A percentile compares a stretch with the other conserved stretches of the same genome.
These are phyloP conservation scores for Eunapius fragilis DNA, from an alignment of 37 sponge, comb jelly and placozoan species.

Conservation along the genomic window DNA sequence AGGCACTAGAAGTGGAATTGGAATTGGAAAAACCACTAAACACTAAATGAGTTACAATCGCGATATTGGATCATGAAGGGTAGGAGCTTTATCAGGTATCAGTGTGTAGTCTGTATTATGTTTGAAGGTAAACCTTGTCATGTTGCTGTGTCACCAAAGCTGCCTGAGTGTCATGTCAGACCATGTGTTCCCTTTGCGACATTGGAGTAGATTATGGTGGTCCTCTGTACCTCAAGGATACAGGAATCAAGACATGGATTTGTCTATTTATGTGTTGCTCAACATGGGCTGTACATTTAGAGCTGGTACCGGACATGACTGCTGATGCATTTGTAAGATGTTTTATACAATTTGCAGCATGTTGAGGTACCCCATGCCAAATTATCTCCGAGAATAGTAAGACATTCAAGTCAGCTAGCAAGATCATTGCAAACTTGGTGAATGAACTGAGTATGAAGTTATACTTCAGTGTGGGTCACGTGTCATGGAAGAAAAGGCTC, in stretches of 20 bases:
- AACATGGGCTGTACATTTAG: slow-evolving; percentile 9
- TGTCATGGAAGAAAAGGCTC: slow-evolving; percentile 1
- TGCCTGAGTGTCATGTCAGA: too few species aligned
- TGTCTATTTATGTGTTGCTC: neutral
- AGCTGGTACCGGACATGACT: neutral
- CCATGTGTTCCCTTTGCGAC: too few species aligned
- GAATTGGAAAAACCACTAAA: too few species aligned
- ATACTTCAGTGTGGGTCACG: neutral
- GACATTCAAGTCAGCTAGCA: neutral
- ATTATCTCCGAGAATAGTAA: neutral
- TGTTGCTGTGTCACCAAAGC: too few species aligned
- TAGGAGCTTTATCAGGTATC: too few species aligned
- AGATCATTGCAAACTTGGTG: neutral
- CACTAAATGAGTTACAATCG: too few species aligned
- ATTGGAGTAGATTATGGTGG: too few species aligned
- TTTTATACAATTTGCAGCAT: neutral
- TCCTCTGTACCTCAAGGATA: too few species aligned
- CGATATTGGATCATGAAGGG: too few species aligned
- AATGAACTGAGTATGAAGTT: too few species aligned
- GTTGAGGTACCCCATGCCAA: slow-evolving; percentile 1
- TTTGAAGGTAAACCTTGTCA: too few species aligned
- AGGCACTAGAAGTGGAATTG: slow-evolving; percentile 9
- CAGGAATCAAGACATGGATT: neutral
- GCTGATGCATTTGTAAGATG: slow-evolving; percentile 10
- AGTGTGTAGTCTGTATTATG: too few species aligned